Evolutionary conservation across 2,797 vertebrate species (phyloP).

Genomic region (Fistularia tabacaria): DNA sequence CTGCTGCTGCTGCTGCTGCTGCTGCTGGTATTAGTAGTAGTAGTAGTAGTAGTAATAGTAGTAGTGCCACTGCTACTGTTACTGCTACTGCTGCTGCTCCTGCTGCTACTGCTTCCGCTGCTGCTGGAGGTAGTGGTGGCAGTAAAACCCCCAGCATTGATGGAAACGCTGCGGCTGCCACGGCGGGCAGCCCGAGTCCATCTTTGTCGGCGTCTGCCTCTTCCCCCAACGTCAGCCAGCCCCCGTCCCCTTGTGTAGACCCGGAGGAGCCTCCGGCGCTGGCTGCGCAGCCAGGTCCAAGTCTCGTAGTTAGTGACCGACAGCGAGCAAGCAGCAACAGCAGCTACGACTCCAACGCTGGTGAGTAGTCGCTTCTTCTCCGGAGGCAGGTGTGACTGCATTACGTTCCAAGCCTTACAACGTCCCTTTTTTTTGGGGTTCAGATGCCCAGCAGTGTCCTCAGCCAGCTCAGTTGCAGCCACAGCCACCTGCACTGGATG

Average conservation of each 20-base stretch:
- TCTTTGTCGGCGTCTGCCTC: conserved; percentile 65
- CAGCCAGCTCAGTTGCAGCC: conserved; percentile 61
- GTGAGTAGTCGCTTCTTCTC: conserved; percentile 50
- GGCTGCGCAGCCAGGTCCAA: conserved; percentile 42
- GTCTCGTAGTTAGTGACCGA: conserved; percentile 53
- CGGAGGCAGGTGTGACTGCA: neutral
- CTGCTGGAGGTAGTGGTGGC: conserved; percentile 30
- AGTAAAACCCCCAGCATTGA: conserved; percentile 72
- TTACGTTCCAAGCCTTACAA: neutral
- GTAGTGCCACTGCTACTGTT: no score
- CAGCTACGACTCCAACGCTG: conserved; percentile 81
- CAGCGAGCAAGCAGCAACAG: conserved; percentile 81
- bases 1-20: conserved; percentile 58
- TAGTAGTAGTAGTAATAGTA: no score
- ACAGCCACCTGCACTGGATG: conserved; percentile 57
- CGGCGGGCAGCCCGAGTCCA: conserved; percentile 70
- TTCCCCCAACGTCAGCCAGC: conserved; percentile 76
- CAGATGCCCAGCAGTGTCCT: conserved; percentile 73
- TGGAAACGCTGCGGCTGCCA: conserved; percentile 64
- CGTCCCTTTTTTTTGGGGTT: conserved; percentile 2
- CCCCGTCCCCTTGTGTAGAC: conserved; percentile 77
- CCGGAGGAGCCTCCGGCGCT: conserved; percentile 68
- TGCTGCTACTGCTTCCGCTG: no score
- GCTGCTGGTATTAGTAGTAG: no score
- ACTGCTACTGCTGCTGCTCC: no score